Evolutionary conservation across 2,888 invertebrate species (phyloP), one percentile per base, ranked within the genome.

Genomic region (Amiota mariae): DNA sequence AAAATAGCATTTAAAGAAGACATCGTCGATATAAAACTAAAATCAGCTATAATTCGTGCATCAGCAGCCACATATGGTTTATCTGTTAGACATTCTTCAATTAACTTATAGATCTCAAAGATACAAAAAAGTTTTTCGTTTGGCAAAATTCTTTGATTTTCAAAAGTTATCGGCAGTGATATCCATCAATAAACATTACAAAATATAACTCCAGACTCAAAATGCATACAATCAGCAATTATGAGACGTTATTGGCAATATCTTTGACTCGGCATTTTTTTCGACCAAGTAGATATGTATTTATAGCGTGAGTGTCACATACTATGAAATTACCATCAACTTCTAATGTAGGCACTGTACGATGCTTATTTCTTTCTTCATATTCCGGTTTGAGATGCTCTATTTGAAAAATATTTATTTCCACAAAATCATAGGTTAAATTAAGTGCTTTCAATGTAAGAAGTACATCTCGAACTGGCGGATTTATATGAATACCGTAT

Each of bases 391-490:
- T 18, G 4, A 24, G 49, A 10, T 79, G 76, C 18, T 79, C 80
- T 1, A 57, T 63, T 1, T 9, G 18, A 0, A 70, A 4, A 1
- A 77, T 1, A 10, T 80, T 66, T 9, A 81, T 64, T 54, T 66
- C 36, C 47, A 61, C 47, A 18, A 20, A 71, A 12, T 71, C 72
- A 61, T 24, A 74, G 1, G 92, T 91, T 47, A 94, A 88, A 1
- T 92, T 92, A 13, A 94, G 76, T 20, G 92, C 92, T 76, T 92
- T 92, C 8, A 93, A 93, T 0, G 92, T 89, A 68, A 94, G 87
- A 56, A 92, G 89, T 8, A 92, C 93, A 0, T 91, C 87, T 18
- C 93, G 90, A 88, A 92, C 93, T 15, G 93, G 93, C 0, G 92
- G 89, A 79, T 93, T 93, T 3, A 59, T 59, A 59, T 71, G 20